These are phyloP conservation scores for Sylvietta virens DNA, from an alignment of 2,113 vertebrate species.

Conservation along the genomic window DNA sequence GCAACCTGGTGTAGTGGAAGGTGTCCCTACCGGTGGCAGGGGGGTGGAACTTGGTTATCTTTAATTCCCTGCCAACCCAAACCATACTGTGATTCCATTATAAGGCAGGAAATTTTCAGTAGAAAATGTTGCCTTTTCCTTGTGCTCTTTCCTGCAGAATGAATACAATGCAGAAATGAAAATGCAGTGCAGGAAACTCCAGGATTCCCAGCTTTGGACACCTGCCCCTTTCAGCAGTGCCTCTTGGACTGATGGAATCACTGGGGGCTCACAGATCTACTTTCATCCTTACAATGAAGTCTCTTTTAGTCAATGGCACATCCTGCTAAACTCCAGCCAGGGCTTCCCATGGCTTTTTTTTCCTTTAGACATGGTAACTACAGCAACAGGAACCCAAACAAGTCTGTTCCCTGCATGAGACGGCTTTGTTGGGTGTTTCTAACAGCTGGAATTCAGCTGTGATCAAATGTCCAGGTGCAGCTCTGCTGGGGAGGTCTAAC, in stretches of 20 bases:
- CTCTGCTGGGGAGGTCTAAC: not conserved
- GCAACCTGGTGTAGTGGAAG: not conserved
- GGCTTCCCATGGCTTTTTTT: constrained; percentile 29
- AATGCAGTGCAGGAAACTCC: constrained; percentile 6
- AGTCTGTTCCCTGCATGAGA: not conserved
- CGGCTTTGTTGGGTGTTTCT: constrained; percentile 33
- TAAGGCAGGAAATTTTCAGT: constrained; percentile 49
- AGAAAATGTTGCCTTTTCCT: constrained; percentile 32
- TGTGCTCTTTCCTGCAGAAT: constrained; percentile 17
- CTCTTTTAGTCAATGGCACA: not conserved
- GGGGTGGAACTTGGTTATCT: not conserved
- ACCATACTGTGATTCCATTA: not conserved
- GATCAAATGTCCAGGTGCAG: constrained; percentile 36
- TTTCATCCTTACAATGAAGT: not conserved
- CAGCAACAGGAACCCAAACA: constrained; percentile 46
- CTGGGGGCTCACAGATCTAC: not conserved
- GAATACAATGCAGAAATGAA: constrained; percentile 46
- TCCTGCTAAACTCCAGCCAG: not conserved
- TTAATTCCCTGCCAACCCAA: not conserved
- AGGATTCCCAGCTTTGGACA: not conserved
- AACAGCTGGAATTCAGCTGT: constrained; percentile 3
- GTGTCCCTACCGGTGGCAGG: not conserved
- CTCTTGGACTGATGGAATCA: not conserved
- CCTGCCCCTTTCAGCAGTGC: not conserved
- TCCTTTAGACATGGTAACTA: not conserved